Conservation (phyloP, 2,113 vertebrate genomes). For the Pluvialis apricaria region DNA sequence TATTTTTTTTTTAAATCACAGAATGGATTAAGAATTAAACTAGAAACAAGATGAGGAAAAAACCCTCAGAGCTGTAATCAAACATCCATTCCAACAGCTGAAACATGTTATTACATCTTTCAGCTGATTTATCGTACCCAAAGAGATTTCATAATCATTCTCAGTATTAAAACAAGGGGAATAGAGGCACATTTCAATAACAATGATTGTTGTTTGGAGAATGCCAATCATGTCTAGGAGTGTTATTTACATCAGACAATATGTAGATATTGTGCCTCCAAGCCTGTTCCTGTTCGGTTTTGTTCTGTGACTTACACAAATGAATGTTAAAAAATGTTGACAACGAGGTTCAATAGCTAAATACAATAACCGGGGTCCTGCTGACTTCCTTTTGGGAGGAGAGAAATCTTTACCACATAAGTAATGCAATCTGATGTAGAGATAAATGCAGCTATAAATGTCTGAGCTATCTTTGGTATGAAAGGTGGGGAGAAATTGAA, state of each 20-base stretch:
- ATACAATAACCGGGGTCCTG: conserved; percentile 39
- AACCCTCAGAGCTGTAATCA: conserved; percentile 71
- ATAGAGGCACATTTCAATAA: conserved; percentile 87
- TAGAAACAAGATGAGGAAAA: conserved; percentile 60
- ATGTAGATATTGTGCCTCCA: conserved; percentile 80
- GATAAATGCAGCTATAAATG: neutral
- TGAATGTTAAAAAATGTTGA: conserved; percentile 68
- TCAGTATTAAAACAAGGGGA: conserved; percentile 78
- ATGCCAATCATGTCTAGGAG: conserved; percentile 72
- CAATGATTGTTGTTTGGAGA: conserved; percentile 84
- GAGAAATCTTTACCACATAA: neutral
- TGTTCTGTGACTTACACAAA: conserved; percentile 74
- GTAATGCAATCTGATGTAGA: conserved; percentile 34
- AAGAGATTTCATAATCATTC: conserved; percentile 79
- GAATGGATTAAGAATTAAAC: conserved; percentile 67
- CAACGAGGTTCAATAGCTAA: conserved; percentile 63
- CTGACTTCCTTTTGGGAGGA: conserved; percentile 30
- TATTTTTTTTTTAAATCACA: conserved; percentile 42
- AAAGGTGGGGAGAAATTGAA: conserved; percentile 48
- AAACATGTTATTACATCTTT: conserved; percentile 70
- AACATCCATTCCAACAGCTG: conserved; percentile 72
- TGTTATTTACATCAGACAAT: conserved; percentile 72
- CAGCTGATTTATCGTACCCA: conserved; percentile 77
- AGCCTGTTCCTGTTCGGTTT: conserved; percentile 72
- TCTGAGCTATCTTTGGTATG: neutral